Percentiles rank a stretch among this genome's conserved stretches.
phyloP scores from a whole-genome alignment of 1,140 invertebrate genomes.

The Lepidurus arcticus region DNA sequence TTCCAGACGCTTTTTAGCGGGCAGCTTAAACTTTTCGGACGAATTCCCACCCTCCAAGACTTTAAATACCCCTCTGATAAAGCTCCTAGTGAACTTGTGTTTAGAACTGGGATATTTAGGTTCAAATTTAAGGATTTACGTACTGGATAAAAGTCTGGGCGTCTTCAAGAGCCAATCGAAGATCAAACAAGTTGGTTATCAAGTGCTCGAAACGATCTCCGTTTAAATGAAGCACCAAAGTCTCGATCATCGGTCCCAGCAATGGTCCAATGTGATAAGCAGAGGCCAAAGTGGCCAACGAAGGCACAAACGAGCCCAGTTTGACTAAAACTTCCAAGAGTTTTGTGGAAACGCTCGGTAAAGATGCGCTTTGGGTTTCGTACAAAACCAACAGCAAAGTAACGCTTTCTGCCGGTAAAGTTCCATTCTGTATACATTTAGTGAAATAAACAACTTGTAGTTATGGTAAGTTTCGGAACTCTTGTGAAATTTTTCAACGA shows the following conservation, averaged over 20 bases:
- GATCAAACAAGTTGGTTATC: slow-evolving; percentile 16
- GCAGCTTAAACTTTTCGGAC: background rate
- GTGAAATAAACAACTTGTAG: no score
- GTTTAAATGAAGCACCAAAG: slow-evolving; percentile 6
- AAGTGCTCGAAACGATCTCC: background rate
- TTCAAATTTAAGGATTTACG: background rate
- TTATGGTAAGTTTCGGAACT: no score
- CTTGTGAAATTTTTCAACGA: no score
- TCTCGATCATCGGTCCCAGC: slow-evolving; percentile 25
- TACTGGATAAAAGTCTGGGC: slow-evolving; percentile 27
- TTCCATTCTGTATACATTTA: slow-evolving; percentile 22
- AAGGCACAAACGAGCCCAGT: slow-evolving; percentile 23
- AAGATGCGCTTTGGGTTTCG: slow-evolving; percentile 30
- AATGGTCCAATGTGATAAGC: slow-evolving; percentile 25
- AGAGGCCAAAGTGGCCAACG: slow-evolving; percentile 25
- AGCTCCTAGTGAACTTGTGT: slow-evolving; percentile 5
- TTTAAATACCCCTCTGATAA: slow-evolving; percentile 9
- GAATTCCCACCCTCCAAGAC: background rate
- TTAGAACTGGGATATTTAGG: background rate
- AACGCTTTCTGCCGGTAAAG: slow-evolving; percentile 24
- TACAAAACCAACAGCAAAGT: slow-evolving; percentile 35
- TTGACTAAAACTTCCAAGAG: slow-evolving; percentile 10
- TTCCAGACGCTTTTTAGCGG: background rate
- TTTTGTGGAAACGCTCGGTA: slow-evolving; percentile 20
- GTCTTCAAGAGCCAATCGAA: slow-evolving; percentile 23